Evolutionary conservation across 2,113 vertebrate genomes (phyloP), one percentile per base, ranked within the genome.

Genomic region (Protomyctophum bolini): DNA sequence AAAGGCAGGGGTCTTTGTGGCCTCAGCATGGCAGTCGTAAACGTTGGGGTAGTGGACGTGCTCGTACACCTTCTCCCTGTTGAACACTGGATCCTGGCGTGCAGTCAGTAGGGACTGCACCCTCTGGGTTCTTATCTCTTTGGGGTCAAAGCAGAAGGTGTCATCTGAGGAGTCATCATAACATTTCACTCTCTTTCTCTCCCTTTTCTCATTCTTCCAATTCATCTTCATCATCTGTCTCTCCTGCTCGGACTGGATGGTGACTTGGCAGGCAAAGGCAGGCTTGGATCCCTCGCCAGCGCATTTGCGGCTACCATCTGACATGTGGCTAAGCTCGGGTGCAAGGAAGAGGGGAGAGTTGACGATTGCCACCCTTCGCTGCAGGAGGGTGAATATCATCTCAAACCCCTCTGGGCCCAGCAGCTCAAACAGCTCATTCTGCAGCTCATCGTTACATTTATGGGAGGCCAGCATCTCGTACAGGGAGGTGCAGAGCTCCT

Each of bases 341-440:
- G 93, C 80, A 68, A 85, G 83, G 76, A 87, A 78, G 66, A 95
- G 88, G 78, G 95, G 93, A 58, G 84, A 93, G 80, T 96, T 94
- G 66, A 98, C 91, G 79, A 99, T 96, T 61, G 86, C 77, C 45
- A 88, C 80, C 89, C 97, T 94, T 28, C 92, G 93, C 86, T 97
- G 96, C 9, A 99, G 94, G 1, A 99, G 95, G 56, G 93, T 95
- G 76, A 95, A 96, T 91, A 98, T 99, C 82, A 98, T 94, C 88
- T 97, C 95, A 80, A 98, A 91, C 65, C 97, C 97, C 83, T 97
- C 96, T 71, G 96, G 95, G 66, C 98, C 98, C 51, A 99, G 91
- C 14, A 99, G 90, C 80, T 99, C 97, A 87, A 98, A 99, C 60
- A 99, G 87, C 97, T 99, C 98, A 86, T 99, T 96, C 86, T 99